Evolutionary conservation across 2,888 invertebrate species (phyloP).

Genomic region (Eumacrocentrus americanus): DNA sequence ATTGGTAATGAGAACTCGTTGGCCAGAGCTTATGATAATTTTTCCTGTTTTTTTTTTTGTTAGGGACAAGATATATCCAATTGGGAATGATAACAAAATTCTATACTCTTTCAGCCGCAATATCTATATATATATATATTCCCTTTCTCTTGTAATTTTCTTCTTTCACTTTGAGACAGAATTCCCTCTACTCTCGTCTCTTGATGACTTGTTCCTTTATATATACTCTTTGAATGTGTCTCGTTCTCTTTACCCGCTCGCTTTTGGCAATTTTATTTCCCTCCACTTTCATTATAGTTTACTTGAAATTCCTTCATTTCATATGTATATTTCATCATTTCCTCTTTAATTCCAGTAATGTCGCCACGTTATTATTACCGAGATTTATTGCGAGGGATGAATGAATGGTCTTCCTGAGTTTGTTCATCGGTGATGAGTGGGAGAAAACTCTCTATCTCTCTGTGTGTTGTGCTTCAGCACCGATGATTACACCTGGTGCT

Average conservation of each 20-base stretch:
- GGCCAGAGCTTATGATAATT: background rate
- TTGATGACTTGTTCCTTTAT: no score
- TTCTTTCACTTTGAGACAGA: background rate
- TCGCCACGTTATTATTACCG: no score
- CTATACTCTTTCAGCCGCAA: background rate
- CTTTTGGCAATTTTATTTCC: no score
- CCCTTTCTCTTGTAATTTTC: background rate
- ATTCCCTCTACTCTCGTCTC: background rate
- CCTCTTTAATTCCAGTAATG: no score
- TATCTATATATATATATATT: background rate
- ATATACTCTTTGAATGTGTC: no score
- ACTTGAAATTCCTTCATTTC: no score
- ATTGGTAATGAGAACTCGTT: background rate
- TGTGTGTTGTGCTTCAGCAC: constrained; percentile 32
- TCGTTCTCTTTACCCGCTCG: no score
- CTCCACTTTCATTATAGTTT: no score
- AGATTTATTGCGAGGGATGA: no score
- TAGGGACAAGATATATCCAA: background rate
- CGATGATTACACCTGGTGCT: constrained; percentile 51
- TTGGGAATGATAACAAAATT: background rate
- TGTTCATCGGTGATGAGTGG: no score
- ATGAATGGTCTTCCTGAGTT: no score
- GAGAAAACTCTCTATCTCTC: constrained; percentile 55
- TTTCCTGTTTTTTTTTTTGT: background rate
- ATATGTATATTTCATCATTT: no score